phyloP scores from a whole-genome alignment of 1,140 invertebrate genomes.

The Micrasema longulum region DNA sequence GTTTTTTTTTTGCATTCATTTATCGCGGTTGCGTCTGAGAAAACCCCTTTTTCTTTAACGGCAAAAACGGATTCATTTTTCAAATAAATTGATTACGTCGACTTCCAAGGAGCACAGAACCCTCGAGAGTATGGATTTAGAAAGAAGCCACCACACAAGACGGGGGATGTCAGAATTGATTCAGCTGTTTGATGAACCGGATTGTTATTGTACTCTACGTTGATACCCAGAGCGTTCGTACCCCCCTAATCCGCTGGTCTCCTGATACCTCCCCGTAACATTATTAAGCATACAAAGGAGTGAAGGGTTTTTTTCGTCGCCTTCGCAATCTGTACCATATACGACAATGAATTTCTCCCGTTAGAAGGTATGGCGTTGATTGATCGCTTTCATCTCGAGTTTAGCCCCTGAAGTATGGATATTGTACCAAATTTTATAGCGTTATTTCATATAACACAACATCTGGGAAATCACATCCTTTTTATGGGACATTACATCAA shows the following conservation, averaged over 20 bases:
- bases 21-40: background rate
- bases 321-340: constrained; percentile 21
- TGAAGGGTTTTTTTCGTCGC: constrained; percentile 24
- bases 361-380: constrained; percentile 37
- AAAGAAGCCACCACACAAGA: constrained; percentile 19
- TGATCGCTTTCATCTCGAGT: constrained; percentile 36
- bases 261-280: constrained; percentile 39
- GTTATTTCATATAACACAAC: too few relatives aligned
- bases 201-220: constrained; percentile 38
- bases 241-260: constrained; percentile 31
- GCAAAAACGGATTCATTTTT: constrained; percentile 32
- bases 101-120: constrained; percentile 26
- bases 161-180: constrained; percentile 36
- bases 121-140: constrained; percentile 15
- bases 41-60: background rate
- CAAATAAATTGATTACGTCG: constrained; percentile 33
- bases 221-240: constrained; percentile 4
- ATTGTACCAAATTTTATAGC: too few relatives aligned
- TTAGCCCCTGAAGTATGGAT: too few relatives aligned
- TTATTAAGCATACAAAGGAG: constrained; percentile 34
- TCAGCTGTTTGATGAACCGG: constrained; percentile 43
- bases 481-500: too few relatives aligned
- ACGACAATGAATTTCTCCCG: constrained; percentile 32
- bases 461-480: too few relatives aligned
- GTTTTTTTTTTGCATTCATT: constrained; percentile 24